Percentiles rank a stretch among this genome's conserved stretches.
Evolutionary conservation across 2,113 vertebrate genomes (phyloP).

Genomic region (Mandrillus leucophaeus): DNA sequence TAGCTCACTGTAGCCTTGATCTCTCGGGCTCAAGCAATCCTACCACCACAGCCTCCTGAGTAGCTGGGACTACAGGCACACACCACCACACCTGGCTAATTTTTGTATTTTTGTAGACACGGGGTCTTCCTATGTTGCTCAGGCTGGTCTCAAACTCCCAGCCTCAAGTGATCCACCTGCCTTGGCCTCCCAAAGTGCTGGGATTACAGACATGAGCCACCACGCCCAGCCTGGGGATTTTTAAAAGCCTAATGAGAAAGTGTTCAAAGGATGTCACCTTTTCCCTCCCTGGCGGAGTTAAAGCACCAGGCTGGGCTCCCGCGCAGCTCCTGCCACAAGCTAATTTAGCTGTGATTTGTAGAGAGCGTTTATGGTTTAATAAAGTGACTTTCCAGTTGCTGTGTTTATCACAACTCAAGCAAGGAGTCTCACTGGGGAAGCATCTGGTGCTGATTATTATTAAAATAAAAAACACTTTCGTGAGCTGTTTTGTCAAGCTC

Average conservation of each 20-base stretch:
- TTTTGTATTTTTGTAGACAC: too few relatives aligned
- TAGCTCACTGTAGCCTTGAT: too few relatives aligned
- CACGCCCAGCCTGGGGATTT: background rate
- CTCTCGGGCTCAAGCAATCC: too few relatives aligned
- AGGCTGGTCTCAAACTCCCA: too few relatives aligned
- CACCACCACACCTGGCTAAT: too few relatives aligned
- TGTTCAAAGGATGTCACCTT: background rate
- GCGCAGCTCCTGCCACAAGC: background rate
- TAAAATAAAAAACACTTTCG: conserved; percentile 61
- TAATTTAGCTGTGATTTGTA: conserved; percentile 69
- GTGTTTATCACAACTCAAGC: conserved; percentile 55
- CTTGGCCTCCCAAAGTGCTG: too few relatives aligned
- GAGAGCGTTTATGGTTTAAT: conserved; percentile 59
- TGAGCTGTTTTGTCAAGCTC: conserved; percentile 43
- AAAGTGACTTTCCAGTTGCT: conserved; percentile 65
- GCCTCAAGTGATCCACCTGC: too few relatives aligned
- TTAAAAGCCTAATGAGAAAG: background rate
- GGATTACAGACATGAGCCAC: too few relatives aligned
- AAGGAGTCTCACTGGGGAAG: conserved; percentile 49
- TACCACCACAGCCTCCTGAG: too few relatives aligned
- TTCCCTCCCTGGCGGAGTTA: rapidly evolving
- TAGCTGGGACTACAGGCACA: too few relatives aligned
- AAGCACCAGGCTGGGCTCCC: background rate
- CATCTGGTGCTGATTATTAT: conserved; percentile 56
- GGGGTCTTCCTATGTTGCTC: too few relatives aligned